Conservation (phyloP, 2,797 vertebrate species). For the Echiichthys vipera region DNA sequence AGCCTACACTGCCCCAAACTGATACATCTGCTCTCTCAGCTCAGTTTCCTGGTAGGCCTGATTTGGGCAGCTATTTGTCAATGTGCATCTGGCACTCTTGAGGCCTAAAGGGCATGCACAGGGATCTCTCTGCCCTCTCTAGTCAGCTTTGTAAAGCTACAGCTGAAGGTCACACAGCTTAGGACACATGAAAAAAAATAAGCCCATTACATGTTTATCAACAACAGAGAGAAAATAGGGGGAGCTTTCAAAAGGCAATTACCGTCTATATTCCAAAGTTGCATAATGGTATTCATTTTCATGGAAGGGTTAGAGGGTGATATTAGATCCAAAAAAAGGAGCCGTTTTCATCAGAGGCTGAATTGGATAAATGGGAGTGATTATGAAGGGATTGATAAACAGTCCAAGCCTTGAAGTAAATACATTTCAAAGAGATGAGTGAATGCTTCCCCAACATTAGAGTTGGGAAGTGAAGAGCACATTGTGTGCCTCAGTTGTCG, state of each 20-base stretch:
- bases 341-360: slow-evolving; percentile 68
- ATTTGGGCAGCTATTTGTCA: slow-evolving; percentile 30
- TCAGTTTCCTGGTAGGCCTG: slow-evolving; percentile 37
- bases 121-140: slow-evolving; percentile 54
- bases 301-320: slow-evolving; percentile 53
- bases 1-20: slow-evolving; percentile 17
- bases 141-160: slow-evolving; percentile 48
- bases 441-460: slow-evolving; percentile 44
- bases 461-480: slow-evolving; percentile 17
- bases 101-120: slow-evolving; percentile 30
- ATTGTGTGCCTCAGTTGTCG: slow-evolving; percentile 8
- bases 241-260: slow-evolving; percentile 72
- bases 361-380: slow-evolving; percentile 62
- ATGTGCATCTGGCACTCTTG: slow-evolving; percentile 42
- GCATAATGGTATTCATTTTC: slow-evolving; percentile 62
- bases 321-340: slow-evolving; percentile 59
- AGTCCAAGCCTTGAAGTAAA: slow-evolving; percentile 66
- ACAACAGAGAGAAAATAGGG: slow-evolving; percentile 59
- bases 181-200: slow-evolving; percentile 52
- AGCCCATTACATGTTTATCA: slow-evolving; percentile 74
- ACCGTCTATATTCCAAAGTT: slow-evolving; percentile 65
- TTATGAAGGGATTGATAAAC: slow-evolving; percentile 65
- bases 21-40: slow-evolving; percentile 40
- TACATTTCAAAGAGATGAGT: slow-evolving; percentile 66
- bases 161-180: slow-evolving; percentile 61